A percentile compares a stretch with the other conserved stretches of the same genome.
Evolutionary conservation across 2,888 invertebrate genomes (phyloP).

Genomic region (Esperia sulphurella): DNA sequence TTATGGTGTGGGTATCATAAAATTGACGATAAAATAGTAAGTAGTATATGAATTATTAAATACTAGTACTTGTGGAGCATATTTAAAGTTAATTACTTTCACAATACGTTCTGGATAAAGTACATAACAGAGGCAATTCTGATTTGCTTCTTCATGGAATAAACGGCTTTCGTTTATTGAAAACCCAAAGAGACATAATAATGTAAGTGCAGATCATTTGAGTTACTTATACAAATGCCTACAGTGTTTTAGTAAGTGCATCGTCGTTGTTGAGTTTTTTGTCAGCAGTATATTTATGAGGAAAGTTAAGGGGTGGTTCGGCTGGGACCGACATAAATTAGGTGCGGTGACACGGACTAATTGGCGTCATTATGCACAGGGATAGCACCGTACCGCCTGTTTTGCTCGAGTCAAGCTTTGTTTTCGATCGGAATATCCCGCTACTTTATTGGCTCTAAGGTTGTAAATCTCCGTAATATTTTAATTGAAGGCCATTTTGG

Average conservation of each 20-base stretch:
- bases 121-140: no score
- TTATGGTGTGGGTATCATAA: no score
- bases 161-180: no score
- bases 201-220: no score
- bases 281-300: slow-evolving; percentile 52
- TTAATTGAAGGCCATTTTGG: not conserved
- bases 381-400: slow-evolving; percentile 24
- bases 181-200: no score
- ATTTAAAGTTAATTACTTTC: no score
- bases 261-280: slow-evolving; percentile 40
- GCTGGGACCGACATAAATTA: slow-evolving; percentile 53
- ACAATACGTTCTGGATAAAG: no score
- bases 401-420: slow-evolving; percentile 7
- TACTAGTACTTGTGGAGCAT: no score
- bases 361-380: slow-evolving; percentile 53
- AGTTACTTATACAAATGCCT: no score
- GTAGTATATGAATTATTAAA: no score
- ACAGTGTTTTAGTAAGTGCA: not conserved
- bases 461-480: slow-evolving; percentile 2
- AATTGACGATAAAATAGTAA: no score
- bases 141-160: no score
- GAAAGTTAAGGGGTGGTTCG: slow-evolving; percentile 51
- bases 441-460: slow-evolving; percentile 2
- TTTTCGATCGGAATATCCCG: slow-evolving; percentile 7
- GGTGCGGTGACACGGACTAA: slow-evolving; percentile 56